A percentile compares a stretch with the other conserved stretches of the same genome.
Evolutionary conservation across 92 coral and sea anemone species (phyloP).

Genomic region (Hydrozoanthus gracilis): DNA sequence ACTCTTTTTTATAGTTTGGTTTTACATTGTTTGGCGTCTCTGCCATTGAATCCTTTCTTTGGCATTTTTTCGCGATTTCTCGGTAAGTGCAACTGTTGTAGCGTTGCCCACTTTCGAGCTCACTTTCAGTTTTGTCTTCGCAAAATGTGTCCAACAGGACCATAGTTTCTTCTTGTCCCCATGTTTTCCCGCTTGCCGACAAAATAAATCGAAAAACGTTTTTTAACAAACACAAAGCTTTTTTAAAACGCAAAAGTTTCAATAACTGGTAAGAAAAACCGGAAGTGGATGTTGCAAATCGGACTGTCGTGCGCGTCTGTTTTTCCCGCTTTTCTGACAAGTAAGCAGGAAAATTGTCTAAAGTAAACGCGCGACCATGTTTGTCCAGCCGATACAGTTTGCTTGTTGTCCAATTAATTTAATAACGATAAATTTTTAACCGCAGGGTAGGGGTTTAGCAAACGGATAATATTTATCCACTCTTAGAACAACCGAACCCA

Average conservation of each 20-base stretch:
- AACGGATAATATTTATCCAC: too few relatives aligned
- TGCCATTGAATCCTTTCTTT: not conserved
- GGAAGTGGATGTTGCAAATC: not conserved
- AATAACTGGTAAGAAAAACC: not conserved
- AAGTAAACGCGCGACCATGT: too few relatives aligned
- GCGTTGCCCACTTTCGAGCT: slow-evolving; percentile 19
- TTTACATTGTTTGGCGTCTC: not conserved
- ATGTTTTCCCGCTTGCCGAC: not conserved
- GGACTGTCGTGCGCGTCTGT: too few relatives aligned
- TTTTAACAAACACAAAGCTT: not conserved
- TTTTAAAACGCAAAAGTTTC: not conserved
- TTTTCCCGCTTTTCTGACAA: too few relatives aligned
- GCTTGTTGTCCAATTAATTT: too few relatives aligned
- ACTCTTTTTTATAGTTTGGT: too few relatives aligned
- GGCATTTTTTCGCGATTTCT: not conserved
- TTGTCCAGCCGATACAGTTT: too few relatives aligned
- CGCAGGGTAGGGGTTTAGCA: too few relatives aligned
- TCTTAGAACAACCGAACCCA: too few relatives aligned
- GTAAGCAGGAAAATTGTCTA: too few relatives aligned
- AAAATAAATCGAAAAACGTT: not conserved
- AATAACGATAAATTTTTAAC: too few relatives aligned
- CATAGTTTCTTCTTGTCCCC: not conserved
- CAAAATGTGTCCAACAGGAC: slow-evolving; percentile 15
- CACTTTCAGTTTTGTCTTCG: not conserved
- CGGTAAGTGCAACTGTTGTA: slow-evolving; percentile 5